Conservation (phyloP, 2,113 vertebrate genomes). For the Leuciscus idus region DNA sequence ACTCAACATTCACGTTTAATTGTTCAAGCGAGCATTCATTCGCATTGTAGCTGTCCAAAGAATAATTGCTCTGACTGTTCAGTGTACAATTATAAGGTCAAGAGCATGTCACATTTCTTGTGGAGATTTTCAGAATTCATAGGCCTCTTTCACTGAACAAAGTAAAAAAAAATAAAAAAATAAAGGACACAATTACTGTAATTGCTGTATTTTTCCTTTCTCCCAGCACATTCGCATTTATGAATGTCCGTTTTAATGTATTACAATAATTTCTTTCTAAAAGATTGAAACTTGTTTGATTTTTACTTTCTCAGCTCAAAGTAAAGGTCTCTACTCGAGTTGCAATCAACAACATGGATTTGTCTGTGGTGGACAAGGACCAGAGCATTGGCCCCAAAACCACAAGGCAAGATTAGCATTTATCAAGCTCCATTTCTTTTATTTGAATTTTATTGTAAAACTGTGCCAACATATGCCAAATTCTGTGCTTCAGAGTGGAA, state of each 20-base stretch:
- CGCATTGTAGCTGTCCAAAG: slow-evolving; percentile 29
- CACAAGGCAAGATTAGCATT: slow-evolving; percentile 78
- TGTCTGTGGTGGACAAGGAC: slow-evolving; percentile 97
- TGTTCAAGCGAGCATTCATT: background rate
- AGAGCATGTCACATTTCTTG: background rate
- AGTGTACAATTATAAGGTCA: slow-evolving; percentile 28
- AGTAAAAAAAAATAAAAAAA: background rate
- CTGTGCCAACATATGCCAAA: background rate
- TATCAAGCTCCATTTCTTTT: background rate
- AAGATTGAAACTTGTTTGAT: background rate
- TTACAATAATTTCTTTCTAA: background rate
- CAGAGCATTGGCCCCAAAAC: slow-evolving; percentile 98
- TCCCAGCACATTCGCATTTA: background rate
- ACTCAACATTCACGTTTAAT: slow-evolving; percentile 1
- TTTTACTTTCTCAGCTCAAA: slow-evolving; percentile 81
- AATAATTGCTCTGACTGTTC: slow-evolving; percentile 28
- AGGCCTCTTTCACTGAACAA: slow-evolving; percentile 19
- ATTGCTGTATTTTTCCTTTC: slow-evolving; percentile 9
- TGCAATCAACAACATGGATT: slow-evolving; percentile 91
- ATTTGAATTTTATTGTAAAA: background rate
- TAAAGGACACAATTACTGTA: slow-evolving; percentile 7
- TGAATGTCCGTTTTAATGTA: background rate
- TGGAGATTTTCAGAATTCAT: slow-evolving; percentile 14
- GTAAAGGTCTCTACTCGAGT: slow-evolving; percentile 98
- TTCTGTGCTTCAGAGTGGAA: slow-evolving; percentile 79